Base-by-base conservation (phyloP, 2,113 vertebrate genomes). In the Grus americana region DNA sequence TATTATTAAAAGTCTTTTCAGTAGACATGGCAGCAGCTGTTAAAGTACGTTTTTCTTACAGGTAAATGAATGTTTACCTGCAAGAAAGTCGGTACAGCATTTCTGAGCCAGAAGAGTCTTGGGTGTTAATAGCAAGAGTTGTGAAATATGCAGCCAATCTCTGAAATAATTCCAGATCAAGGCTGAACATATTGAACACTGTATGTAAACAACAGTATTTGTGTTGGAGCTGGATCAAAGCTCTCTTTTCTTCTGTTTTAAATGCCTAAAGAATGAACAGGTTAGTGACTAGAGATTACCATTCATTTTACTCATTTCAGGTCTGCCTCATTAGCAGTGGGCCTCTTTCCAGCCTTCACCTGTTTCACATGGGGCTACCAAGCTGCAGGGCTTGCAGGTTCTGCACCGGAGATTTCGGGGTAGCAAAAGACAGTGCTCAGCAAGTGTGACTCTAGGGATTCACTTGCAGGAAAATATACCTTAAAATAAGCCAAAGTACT, bases 181-280 rank as follows among this genome's bases (percentile, higher is more conserved):
- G 80, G 67, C 61, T 78, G 85, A 95, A 83, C 44, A 59, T 87
- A 93, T 15, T 91, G 93, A 95, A 68, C 30, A 34, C 70, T 54
- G 2, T 73, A 63, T 88, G 70, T 91, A 87, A 95, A 92, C 58
- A 86, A 68, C 26, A 61, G 42, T 98, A 75, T 97, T 98, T 96
- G 75, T 89, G 15, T 93, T 97, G 98, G 97, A 97, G 84, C 67
- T 54, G 74, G 92, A 97, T 98, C 96, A 97, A 97, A 98, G 95
- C 67, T 83, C n/a, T 70, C 42, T 73, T 92, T 94, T 15, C 3
- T 85, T 57, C 19, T 84, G 7, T 75, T 89, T 73, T 79, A 92
- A 96, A 96, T 95, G 80, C 74, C 92, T 95, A 32, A 92, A 93
- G 91, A 94, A 90, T 6, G 88, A 97, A 87, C 68, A 94, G 91